Conservation (phyloP, 2,888 invertebrate species). For the Spisula solida region DNA sequence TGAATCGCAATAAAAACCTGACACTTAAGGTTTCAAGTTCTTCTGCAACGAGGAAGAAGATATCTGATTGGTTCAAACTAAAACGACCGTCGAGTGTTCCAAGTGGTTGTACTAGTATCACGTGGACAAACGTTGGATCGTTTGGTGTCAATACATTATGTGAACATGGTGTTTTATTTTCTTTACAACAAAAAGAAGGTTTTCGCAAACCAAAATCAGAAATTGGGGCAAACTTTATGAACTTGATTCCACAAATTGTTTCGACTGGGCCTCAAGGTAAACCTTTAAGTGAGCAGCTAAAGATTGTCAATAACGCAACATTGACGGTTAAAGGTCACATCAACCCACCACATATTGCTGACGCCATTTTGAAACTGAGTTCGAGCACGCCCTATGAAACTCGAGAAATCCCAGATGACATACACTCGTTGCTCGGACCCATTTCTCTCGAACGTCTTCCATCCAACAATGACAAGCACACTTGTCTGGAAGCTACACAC, state of each 20-base stretch:
- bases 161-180: constrained; percentile 12
- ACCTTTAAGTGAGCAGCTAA: background rate
- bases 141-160: constrained; percentile 36
- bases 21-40: constrained; percentile 24
- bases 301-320: background rate
- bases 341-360: constrained; percentile 41
- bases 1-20: constrained; percentile 25
- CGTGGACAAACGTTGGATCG: constrained; percentile 25
- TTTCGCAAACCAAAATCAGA: constrained; percentile 5
- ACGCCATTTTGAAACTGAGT: constrained; percentile 46
- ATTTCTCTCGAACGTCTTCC: constrained; percentile 57
- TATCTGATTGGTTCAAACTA: constrained; percentile 39
- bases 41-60: background rate
- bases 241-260: constrained; percentile 27
- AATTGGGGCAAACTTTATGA: constrained; percentile 14
- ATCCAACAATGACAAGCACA: constrained; percentile 42
- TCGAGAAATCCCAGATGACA: constrained; percentile 54
- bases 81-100: constrained; percentile 28
- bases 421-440: constrained; percentile 58
- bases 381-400: constrained; percentile 48
- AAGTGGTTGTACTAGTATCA: background rate
- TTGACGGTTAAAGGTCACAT: constrained; percentile 46
- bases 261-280: constrained; percentile 14
- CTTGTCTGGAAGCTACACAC: constrained; percentile 60
- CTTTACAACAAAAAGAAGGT: constrained; percentile 37